Percentiles rank a stretch among this genome's conserved stretches.
Evolutionary conservation across 2,888 invertebrate genomes (phyloP).

Genomic region (Eupithecia centaureata): DNA sequence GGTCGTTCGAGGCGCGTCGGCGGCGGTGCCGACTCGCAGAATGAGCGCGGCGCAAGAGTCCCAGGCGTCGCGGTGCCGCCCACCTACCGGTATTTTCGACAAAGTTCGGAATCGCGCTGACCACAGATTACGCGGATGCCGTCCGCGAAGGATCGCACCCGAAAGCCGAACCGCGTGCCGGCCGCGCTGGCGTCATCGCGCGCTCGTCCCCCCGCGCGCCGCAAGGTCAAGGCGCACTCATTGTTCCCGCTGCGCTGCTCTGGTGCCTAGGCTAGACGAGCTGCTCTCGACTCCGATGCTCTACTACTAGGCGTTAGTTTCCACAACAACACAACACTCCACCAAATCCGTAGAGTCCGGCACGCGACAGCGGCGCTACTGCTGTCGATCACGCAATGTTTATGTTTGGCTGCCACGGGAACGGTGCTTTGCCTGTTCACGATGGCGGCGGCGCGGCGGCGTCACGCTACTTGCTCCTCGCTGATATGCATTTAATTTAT

Average conservation of each 20-base stretch:
- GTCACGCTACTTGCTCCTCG: constrained; percentile 58
- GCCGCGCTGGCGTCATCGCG: constrained; percentile 80
- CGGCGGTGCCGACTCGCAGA: constrained; percentile 82
- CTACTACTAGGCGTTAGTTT: constrained; percentile 53
- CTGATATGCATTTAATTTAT: constrained; percentile 53
- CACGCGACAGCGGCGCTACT: constrained; percentile 56
- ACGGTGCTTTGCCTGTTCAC: constrained; percentile 58
- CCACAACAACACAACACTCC: constrained; percentile 46
- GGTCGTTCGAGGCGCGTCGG: constrained; percentile 82
- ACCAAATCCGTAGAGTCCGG: constrained; percentile 45
- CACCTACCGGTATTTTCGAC: constrained; percentile 78
- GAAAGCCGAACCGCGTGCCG: constrained; percentile 80
- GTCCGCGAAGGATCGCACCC: constrained; percentile 82
- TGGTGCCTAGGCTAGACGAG: constrained; percentile 61
- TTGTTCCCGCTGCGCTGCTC: constrained; percentile 70
- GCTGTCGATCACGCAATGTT: constrained; percentile 79
- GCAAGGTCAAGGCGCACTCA: constrained; percentile 82
- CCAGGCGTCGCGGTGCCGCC: constrained; percentile 71
- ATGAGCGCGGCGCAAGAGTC: constrained; percentile 70
- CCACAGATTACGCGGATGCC: constrained; percentile 82
- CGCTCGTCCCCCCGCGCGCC: constrained; percentile 72
- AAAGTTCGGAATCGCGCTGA: constrained; percentile 74
- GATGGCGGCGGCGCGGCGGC: constrained; percentile 54
- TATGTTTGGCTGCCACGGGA: constrained; percentile 79
- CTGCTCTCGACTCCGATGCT: constrained; percentile 58